phyloP scores from a whole-genome alignment of 35 echinoderm and acorn worm species.

The Nesometra sesokonis region DNA sequence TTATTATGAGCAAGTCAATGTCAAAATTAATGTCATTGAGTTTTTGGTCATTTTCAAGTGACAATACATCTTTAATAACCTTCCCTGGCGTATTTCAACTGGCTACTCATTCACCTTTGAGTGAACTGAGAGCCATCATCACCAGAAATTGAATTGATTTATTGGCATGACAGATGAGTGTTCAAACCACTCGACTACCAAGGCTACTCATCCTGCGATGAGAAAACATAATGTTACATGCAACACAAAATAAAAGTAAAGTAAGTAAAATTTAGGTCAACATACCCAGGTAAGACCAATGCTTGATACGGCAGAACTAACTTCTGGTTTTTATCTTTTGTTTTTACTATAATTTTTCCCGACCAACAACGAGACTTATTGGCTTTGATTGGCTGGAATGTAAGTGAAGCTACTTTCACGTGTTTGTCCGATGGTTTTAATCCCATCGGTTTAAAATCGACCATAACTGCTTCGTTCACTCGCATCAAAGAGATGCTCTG shows the following conservation, averaged over 20 bases:
- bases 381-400: conserved; percentile 83
- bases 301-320: conserved; percentile 94
- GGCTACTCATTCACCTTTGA: too few species aligned
- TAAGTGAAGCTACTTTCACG: conserved; percentile 68
- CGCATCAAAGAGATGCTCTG: conserved; percentile 85
- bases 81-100: too few species aligned
- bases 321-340: conserved; percentile 83
- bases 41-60: too few species aligned
- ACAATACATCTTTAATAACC: too few species aligned
- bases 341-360: conserved; percentile 94
- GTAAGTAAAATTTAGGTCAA: too few species aligned
- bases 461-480: conserved; percentile 71
- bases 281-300: conserved; percentile 95
- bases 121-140: too few species aligned
- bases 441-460: conserved; percentile 78
- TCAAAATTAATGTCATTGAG: too few species aligned
- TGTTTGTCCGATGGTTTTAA: conserved; percentile 61
- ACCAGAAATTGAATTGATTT: too few species aligned
- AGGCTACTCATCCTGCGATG: too few species aligned
- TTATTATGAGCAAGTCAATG: too few species aligned
- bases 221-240: not conserved
- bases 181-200: too few species aligned
- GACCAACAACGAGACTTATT: conserved; percentile 76
- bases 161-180: too few species aligned
- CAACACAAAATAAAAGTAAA: not conserved